Percentiles rank a stretch among this genome's conserved stretches.
Evolutionary conservation across 1,140 invertebrate species (phyloP).

Genomic region (Doryteuthis pealeii): DNA sequence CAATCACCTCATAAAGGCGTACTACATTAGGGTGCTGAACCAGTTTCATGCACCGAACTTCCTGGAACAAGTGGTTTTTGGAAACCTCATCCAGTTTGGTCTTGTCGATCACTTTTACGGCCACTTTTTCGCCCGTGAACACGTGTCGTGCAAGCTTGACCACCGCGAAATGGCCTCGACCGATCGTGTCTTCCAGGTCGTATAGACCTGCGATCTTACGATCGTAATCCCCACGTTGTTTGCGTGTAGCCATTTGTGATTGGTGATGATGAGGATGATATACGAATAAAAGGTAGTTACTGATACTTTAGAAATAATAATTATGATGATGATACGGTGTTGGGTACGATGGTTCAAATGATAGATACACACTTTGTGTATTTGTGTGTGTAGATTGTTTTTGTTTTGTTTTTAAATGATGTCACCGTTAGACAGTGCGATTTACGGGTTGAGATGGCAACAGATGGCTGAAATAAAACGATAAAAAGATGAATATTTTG

Average conservation of each 20-base stretch:
- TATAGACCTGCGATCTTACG: constrained; percentile 94
- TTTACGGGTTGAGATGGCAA: no score
- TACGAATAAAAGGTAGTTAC: neutral
- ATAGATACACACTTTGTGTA: no score
- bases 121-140: constrained; percentile 98
- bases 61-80: constrained; percentile 95
- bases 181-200: constrained; percentile 87
- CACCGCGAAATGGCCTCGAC: constrained; percentile 93
- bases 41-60: constrained; percentile 94
- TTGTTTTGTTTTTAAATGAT: no score
- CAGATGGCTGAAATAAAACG: no score
- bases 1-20: constrained; percentile 97
- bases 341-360: no score
- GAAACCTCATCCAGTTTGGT: constrained; percentile 95
- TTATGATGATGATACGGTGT: no score
- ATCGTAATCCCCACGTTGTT: constrained; percentile 64
- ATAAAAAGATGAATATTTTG: no score
- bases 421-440: no score
- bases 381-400: no score
- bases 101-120: constrained; percentile 90
- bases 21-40: constrained; percentile 99
- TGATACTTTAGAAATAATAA: no score
- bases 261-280: neutral
- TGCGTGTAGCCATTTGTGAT: constrained; percentile 33
- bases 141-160: constrained; percentile 98